Percentiles rank a stretch among this genome's conserved stretches.
phyloP scores from a whole-genome alignment of 2,888 invertebrate species.

The Apocheima hispidaria region DNA sequence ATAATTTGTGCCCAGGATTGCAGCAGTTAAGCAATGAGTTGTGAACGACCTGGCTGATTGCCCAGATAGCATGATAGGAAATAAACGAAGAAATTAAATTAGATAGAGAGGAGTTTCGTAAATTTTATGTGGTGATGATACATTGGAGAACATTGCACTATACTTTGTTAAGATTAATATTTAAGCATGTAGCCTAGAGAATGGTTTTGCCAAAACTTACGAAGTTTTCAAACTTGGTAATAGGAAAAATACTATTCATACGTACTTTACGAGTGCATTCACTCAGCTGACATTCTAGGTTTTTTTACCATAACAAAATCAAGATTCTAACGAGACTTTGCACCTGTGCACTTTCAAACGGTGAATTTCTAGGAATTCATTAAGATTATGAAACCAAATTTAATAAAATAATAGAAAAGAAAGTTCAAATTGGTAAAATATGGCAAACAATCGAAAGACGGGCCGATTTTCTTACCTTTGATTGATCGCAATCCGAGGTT shows the following conservation, averaged over 20 bases:
- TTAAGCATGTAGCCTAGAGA: no score
- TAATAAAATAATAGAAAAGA: slow-evolving; percentile 59
- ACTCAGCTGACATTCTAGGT: slow-evolving; percentile 61
- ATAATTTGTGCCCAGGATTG: neutral
- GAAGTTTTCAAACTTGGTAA: slow-evolving; percentile 8
- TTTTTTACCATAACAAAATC: slow-evolving; percentile 58
- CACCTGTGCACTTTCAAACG: slow-evolving; percentile 34
- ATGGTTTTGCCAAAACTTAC: neutral
- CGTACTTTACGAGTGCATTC: slow-evolving; percentile 51
- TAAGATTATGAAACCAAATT: slow-evolving; percentile 49
- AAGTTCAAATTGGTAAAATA: slow-evolving; percentile 78
- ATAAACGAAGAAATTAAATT: slow-evolving; percentile 1
- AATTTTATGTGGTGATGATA: neutral
- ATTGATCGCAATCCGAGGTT: slow-evolving; percentile 63
- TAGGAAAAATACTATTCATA: slow-evolving; percentile 41
- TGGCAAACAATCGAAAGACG: slow-evolving; percentile 75
- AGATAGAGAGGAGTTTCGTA: neutral
- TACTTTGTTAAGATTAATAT: neutral
- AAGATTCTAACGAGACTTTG: slow-evolving; percentile 26
- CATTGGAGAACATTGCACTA: neutral
- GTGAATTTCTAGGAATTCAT: slow-evolving; percentile 47
- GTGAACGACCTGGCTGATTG: slow-evolving; percentile 23
- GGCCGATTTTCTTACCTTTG: slow-evolving; percentile 69
- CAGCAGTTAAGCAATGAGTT: slow-evolving; percentile 5
- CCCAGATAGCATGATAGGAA: slow-evolving; percentile 18